A percentile compares a stretch with the other conserved stretches of the same genome.
Evolutionary conservation across 2,113 vertebrate genomes (phyloP).

Genomic region (Ornithorhynchus anatinus): DNA sequence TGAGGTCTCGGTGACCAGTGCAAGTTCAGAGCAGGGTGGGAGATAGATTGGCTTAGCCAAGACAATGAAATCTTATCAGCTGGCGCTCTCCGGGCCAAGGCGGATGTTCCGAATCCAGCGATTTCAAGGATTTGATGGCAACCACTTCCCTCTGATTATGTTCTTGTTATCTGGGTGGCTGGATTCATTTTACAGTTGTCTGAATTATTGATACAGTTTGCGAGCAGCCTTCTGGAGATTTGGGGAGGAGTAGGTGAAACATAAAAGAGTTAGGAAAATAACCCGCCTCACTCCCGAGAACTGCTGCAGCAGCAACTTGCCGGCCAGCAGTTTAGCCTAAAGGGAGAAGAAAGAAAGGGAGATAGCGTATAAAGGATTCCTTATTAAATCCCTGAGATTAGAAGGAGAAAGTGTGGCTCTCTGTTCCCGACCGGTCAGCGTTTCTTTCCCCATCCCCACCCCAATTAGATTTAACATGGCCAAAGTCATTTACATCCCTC

Average conservation of each 20-base stretch:
- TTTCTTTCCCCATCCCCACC: conserved; percentile 42
- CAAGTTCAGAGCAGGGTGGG: background rate
- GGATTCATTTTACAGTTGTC: background rate
- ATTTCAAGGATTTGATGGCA: background rate
- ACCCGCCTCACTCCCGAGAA: background rate
- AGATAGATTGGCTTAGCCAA: background rate
- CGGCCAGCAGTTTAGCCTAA: background rate
- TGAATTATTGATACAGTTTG: background rate
- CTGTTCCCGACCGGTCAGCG: conserved; percentile 13
- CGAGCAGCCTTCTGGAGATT: background rate
- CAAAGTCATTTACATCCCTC: background rate
- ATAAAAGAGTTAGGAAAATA: background rate
- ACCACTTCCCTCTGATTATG: background rate
- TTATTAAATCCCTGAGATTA: conserved; percentile 11
- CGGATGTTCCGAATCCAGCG: conserved; percentile 15
- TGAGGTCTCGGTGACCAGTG: conserved; percentile 17
- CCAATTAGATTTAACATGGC: background rate
- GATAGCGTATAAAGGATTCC: background rate
- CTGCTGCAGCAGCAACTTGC: background rate
- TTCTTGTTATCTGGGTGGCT: background rate
- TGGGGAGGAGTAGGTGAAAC: background rate
- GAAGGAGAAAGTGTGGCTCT: background rate
- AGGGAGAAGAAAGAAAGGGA: background rate
- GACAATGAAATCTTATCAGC: background rate
- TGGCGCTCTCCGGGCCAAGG: background rate